Conservation (phyloP, 2,797 vertebrate species). For the Enteromius treurensis region DNA sequence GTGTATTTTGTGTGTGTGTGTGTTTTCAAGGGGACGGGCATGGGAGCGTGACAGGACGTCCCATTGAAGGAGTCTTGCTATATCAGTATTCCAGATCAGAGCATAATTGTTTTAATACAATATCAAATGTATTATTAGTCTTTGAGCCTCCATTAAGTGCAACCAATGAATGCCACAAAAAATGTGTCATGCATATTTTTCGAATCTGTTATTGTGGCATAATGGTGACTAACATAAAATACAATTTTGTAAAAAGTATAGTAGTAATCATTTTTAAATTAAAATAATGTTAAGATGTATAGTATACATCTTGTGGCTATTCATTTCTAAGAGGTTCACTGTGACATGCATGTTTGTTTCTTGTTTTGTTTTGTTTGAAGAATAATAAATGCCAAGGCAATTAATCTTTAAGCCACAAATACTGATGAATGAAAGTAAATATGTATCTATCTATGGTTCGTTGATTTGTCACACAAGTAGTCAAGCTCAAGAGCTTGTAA, state of each 20-base stretch:
- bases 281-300: neutral
- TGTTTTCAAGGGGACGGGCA: neutral
- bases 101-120: neutral
- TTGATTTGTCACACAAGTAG: neutral
- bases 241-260: neutral
- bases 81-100: neutral
- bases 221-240: neutral
- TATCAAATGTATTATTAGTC: neutral
- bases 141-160: neutral
- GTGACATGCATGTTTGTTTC: neutral
- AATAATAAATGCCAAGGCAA: too few relatives aligned
- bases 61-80: constrained; percentile 17
- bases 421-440: too few relatives aligned
- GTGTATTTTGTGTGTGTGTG: constrained; percentile 2
- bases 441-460: neutral
- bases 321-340: neutral
- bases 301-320: neutral
- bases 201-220: neutral
- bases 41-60: constrained; percentile 15
- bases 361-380: neutral
- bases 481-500: constrained; percentile 13
- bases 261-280: neutral
- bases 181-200: neutral
- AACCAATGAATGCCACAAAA: neutral
- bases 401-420: too few relatives aligned